A percentile compares a stretch with the other conserved stretches of the same genome.
Evolutionary conservation across 2,113 vertebrate genomes (phyloP).

Genomic region (Coptodon bakossiorum): DNA sequence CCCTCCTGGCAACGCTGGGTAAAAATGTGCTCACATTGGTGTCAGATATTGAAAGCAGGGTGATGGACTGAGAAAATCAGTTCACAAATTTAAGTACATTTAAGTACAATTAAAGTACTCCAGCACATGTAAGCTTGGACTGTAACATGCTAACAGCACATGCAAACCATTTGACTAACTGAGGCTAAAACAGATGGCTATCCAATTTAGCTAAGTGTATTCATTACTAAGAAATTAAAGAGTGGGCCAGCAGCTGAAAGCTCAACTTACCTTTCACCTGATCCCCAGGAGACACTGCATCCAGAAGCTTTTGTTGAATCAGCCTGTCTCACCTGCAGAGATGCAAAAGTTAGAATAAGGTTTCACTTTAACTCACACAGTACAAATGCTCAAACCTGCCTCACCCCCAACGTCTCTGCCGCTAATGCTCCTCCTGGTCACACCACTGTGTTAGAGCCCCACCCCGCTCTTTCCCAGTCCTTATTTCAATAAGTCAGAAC

Average conservation of each 20-base stretch:
- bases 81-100: neutral
- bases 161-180: neutral
- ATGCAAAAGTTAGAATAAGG: slow-evolving; percentile 10
- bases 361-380: slow-evolving; percentile 13
- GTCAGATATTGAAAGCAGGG: slow-evolving; percentile 27
- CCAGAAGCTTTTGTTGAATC: slow-evolving; percentile 44
- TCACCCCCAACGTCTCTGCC: neutral
- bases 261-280: slow-evolving; percentile 67
- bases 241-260: neutral
- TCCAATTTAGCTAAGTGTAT: neutral
- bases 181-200: neutral
- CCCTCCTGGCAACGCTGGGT: slow-evolving; percentile 4
- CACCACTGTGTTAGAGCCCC: slow-evolving; percentile 37
- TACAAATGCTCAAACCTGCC: neutral
- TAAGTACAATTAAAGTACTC: neutral
- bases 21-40: slow-evolving; percentile 20
- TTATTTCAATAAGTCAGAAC: neutral
- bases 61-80: neutral
- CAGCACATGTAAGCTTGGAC: neutral
- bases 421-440: slow-evolving; percentile 42
- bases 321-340: slow-evolving; percentile 50
- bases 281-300: slow-evolving; percentile 46
- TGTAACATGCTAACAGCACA: neutral
- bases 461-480: neutral
- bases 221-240: slow-evolving; percentile 19